Percentiles rank a stretch among this genome's conserved stretches.
Conservation (phyloP, 1,140 invertebrate genomes). For the Brachionus plicatilis region DNA sequence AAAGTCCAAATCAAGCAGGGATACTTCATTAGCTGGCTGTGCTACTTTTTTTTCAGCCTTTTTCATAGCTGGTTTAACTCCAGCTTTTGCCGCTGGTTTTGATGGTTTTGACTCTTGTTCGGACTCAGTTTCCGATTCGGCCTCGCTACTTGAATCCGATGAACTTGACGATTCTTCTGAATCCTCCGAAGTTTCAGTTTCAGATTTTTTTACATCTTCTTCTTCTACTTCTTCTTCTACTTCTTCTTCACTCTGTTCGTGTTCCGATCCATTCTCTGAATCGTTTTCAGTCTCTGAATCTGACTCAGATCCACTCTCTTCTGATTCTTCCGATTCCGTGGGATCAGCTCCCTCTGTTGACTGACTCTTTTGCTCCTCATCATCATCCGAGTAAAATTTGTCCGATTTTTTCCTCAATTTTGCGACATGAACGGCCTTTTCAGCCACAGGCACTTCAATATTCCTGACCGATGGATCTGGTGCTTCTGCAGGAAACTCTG, state of each 20-base stretch:
- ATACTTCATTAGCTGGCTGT: conserved; percentile 57
- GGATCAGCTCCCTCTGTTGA: conserved; percentile 42
- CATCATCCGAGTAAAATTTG: conserved; percentile 52
- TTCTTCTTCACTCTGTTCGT: conserved; percentile 42
- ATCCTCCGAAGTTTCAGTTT: background rate
- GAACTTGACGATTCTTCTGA: conserved; percentile 30
- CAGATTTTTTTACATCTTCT: background rate
- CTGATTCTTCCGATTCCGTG: background rate
- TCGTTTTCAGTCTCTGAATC: conserved; percentile 45
- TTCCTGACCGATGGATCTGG: conserved; percentile 73
- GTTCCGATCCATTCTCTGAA: conserved; percentile 23
- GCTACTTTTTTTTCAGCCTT: conserved; percentile 36
- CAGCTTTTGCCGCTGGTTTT: conserved; percentile 42
- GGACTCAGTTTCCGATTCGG: conserved; percentile 43
- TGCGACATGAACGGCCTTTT: background rate
- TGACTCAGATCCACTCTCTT: conserved; percentile 44
- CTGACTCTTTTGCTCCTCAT: conserved; percentile 41
- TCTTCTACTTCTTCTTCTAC: background rate
- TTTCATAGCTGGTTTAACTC: conserved; percentile 51
- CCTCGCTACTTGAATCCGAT: conserved; percentile 41
- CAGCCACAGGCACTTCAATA: conserved; percentile 59
- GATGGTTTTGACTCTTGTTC: background rate
- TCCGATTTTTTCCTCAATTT: conserved; percentile 44
- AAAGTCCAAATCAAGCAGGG: conserved; percentile 71
- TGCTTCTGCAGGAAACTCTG: conserved; percentile 71